Conservation (phyloP, 1,140 invertebrate genomes). For the Drosophila mayri region DNA sequence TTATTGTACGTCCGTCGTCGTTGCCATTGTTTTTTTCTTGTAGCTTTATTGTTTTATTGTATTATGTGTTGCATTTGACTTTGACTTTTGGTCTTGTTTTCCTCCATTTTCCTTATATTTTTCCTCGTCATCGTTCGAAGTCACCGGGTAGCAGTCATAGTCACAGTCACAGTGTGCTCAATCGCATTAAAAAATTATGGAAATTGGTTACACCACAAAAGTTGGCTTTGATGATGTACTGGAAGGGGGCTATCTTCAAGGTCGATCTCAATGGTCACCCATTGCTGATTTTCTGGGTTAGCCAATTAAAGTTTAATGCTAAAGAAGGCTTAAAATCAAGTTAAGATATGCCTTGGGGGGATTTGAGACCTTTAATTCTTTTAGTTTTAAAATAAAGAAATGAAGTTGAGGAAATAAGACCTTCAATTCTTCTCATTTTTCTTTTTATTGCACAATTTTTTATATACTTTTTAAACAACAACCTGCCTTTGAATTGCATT, state of each 20-base stretch:
- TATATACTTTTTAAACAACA: background rate
- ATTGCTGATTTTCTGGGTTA: constrained; percentile 34
- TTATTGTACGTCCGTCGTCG: constrained; percentile 49
- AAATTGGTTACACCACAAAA: constrained; percentile 14
- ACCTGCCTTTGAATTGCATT: constrained; percentile 1
- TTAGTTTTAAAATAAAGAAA: background rate
- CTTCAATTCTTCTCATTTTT: too few relatives aligned
- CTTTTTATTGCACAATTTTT: background rate
- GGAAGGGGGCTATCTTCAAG: constrained; percentile 26
- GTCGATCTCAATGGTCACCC: constrained; percentile 43
- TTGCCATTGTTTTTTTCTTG: constrained; percentile 44
- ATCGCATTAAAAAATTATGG: constrained; percentile 30
- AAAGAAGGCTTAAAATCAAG: background rate
- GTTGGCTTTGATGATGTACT: constrained; percentile 3
- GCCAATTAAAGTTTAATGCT: constrained; percentile 25
- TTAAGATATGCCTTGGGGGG: background rate
- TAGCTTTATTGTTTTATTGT: constrained; percentile 44
- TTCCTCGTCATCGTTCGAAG: constrained; percentile 38
- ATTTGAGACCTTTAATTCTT: background rate
- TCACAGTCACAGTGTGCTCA: constrained; percentile 34
- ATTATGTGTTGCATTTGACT: constrained; percentile 76
- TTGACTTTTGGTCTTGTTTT: constrained; percentile 71
- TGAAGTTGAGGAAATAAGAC: too few relatives aligned
- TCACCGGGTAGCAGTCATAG: constrained; percentile 9
- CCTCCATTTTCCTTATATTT: constrained; percentile 17